phyloP scores from a whole-genome alignment of 2,888 invertebrate species.

The Cephus pulcher region DNA sequence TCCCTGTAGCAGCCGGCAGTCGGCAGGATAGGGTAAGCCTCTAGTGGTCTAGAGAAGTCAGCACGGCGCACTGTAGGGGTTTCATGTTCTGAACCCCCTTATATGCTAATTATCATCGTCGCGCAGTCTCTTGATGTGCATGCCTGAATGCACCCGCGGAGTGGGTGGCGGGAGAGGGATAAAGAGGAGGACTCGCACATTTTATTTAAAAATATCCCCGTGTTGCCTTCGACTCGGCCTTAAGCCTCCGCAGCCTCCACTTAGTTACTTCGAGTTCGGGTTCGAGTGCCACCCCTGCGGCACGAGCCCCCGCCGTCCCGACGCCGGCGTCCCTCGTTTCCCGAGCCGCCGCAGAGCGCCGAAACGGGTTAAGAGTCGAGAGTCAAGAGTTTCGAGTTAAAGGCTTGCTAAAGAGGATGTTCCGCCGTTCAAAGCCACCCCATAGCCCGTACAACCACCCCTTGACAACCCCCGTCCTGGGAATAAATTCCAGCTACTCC shows the following conservation, averaged over 20 bases:
- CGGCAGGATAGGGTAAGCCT: slow-evolving; percentile 45
- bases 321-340: slow-evolving; percentile 16
- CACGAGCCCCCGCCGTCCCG: slow-evolving; percentile 6
- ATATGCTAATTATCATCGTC: slow-evolving; percentile 64
- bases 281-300: slow-evolving; percentile 27
- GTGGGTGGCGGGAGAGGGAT: slow-evolving; percentile 25
- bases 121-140: slow-evolving; percentile 58
- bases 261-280: slow-evolving; percentile 50
- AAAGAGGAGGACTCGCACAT: slow-evolving; percentile 9
- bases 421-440: slow-evolving; percentile 19
- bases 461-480: no score
- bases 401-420: slow-evolving; percentile 48
- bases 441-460: background rate
- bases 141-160: slow-evolving; percentile 54
- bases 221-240: slow-evolving; percentile 17
- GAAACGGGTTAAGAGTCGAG: slow-evolving; percentile 55
- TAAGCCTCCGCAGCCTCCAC: slow-evolving; percentile 33
- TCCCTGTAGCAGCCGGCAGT: slow-evolving; percentile 26
- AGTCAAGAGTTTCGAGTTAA: slow-evolving; percentile 46
- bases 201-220: slow-evolving; percentile 4
- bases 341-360: slow-evolving; percentile 28
- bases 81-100: slow-evolving; percentile 56
- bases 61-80: slow-evolving; percentile 56
- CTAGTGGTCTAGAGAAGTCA: slow-evolving; percentile 62
- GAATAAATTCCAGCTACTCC: background rate